phyloP scores from a whole-genome alignment of 53 echinoderm and acorn worm genomes.

The Echinarachnius parma region DNA sequence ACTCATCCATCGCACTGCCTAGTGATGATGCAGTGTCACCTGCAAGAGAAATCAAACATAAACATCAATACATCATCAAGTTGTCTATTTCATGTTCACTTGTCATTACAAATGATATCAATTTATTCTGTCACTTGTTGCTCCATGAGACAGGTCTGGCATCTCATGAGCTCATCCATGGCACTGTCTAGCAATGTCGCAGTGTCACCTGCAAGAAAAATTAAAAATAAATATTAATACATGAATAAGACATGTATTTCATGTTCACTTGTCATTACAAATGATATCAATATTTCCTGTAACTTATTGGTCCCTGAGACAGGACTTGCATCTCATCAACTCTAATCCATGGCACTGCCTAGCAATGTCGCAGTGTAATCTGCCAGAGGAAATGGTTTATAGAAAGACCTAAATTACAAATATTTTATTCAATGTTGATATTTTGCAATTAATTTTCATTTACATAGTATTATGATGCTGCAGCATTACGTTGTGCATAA shows the following conservation, averaged over 20 bases:
- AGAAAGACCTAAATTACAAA: no score
- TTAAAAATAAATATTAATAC: neutral
- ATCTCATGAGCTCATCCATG: conserved; percentile 98
- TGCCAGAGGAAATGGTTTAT: conserved; percentile 22
- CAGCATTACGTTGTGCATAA: no score
- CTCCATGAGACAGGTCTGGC: conserved; percentile 83
- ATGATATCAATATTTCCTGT: no score
- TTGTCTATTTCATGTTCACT: no score
- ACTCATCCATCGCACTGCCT: conserved; percentile 98
- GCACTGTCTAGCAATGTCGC: conserved; percentile 94
- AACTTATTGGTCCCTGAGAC: conserved; percentile 85
- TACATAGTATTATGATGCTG: no score
- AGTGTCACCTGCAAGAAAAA: conserved; percentile 72
- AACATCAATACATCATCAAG: neutral
- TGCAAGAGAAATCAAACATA: conserved; percentile 10
- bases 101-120: no score
- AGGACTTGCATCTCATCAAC: conserved; percentile 91
- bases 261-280: no score
- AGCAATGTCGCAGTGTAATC: conserved; percentile 92
- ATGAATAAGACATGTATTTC: no score
- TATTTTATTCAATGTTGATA: no score
- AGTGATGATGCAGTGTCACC: conserved; percentile 95
- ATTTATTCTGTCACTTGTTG: conserved; percentile 94
- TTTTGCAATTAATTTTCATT: no score
- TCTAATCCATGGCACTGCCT: conserved; percentile 99